Percentiles rank a stretch among this genome's conserved stretches.
Evolutionary conservation across 2,888 invertebrate species (phyloP).

Genomic region (Isoperla grammatica): DNA sequence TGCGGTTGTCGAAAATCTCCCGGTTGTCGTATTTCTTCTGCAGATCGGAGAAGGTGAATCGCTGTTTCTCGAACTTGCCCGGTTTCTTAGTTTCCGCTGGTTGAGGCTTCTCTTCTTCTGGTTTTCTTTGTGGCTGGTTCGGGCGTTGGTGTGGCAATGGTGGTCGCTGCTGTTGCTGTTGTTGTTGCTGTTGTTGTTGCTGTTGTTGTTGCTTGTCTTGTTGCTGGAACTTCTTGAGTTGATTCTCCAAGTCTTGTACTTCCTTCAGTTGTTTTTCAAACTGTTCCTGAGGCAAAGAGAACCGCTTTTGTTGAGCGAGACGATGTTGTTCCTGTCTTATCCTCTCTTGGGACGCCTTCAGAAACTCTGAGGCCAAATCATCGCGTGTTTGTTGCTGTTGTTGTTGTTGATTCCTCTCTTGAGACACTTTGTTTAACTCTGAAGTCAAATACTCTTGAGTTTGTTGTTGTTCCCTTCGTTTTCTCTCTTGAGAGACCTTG

Average conservation of each 20-base stretch:
- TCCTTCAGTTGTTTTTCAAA: constrained; percentile 10
- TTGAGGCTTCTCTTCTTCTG: background rate
- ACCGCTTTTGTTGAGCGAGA: constrained; percentile 3
- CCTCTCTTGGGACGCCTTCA: background rate
- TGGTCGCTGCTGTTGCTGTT: background rate
- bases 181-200: background rate
- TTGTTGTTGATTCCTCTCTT: background rate
- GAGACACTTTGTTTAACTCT: background rate
- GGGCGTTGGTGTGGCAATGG: background rate
- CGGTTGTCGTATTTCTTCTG: background rate
- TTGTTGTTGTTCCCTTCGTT: too few species aligned
- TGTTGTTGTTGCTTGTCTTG: background rate
- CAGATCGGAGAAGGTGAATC: background rate
- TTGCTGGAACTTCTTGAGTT: constrained; percentile 7
- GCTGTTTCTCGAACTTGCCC: background rate
- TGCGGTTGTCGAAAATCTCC: constrained; percentile 4
- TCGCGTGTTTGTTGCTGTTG: too few species aligned
- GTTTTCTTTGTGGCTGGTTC: background rate
- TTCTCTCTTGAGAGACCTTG: too few species aligned
- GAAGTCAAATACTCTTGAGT: background rate
- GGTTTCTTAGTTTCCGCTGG: too few species aligned
- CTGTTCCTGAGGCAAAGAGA: constrained; percentile 8
- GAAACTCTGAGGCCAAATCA: background rate
- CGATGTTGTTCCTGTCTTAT: background rate
- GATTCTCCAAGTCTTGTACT: background rate